phyloP scores from a whole-genome alignment of 2,797 vertebrate species.

The Dendrocincla fuliginosa region DNA sequence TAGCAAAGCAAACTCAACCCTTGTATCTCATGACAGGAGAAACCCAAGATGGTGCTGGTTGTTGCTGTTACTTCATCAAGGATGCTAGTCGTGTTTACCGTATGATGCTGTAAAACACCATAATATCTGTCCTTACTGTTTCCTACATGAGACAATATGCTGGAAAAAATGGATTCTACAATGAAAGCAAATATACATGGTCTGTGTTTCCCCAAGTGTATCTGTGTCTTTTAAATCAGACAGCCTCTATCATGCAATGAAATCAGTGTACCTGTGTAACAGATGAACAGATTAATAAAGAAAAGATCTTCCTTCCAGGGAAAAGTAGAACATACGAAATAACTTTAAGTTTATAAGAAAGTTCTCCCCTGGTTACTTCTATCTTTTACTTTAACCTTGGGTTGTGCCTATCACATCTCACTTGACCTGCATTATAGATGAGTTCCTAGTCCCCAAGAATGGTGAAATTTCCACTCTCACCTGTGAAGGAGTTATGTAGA shows the following conservation, averaged over 20 bases:
- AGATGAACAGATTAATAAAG: background rate
- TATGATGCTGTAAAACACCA: background rate
- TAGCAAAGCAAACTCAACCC: background rate
- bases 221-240: background rate
- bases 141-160: background rate
- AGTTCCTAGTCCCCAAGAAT: background rate
- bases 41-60: background rate
- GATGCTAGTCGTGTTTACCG: background rate
- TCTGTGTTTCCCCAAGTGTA: background rate
- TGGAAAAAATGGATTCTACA: background rate
- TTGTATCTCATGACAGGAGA: background rate
- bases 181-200: background rate
- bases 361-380: background rate
- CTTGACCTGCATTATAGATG: background rate
- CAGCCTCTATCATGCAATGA: background rate
- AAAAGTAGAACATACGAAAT: background rate
- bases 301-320: background rate
- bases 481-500: background rate
- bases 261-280: background rate
- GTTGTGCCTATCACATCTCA: background rate
- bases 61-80: background rate
- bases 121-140: background rate
- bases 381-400: background rate
- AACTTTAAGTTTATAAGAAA: background rate
- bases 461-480: background rate